Percentiles rank a stretch among this genome's conserved stretches.
Conservation (phyloP, 2,888 invertebrate genomes). For the Brachylomia viminalis region DNA sequence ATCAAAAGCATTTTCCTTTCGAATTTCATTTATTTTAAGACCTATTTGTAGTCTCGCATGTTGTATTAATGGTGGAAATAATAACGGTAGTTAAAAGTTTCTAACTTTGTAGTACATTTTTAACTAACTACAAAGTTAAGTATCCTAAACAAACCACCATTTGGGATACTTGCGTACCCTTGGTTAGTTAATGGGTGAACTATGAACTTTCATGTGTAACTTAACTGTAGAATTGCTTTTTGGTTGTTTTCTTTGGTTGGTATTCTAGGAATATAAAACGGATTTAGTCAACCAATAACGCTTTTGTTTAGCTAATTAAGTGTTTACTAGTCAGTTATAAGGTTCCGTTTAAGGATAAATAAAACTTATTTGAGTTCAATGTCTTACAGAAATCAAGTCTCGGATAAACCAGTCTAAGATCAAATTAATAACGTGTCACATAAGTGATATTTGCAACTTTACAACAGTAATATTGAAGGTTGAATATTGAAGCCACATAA, state of each 20-base stretch:
- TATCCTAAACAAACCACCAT: conserved; percentile 31
- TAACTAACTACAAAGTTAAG: conserved; percentile 11
- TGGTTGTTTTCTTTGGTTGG: not conserved
- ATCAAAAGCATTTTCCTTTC: not conserved
- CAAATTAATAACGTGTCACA: too few species aligned
- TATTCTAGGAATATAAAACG: not conserved
- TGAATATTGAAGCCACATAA: not conserved
- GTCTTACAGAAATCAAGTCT: not conserved
- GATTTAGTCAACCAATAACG: not conserved
- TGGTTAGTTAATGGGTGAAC: conserved; percentile 13
- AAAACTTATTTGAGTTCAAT: not conserved
- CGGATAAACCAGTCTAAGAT: not conserved
- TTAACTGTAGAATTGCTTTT: not conserved
- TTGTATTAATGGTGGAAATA: too few species aligned
- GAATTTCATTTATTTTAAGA: not conserved
- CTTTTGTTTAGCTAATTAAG: too few species aligned
- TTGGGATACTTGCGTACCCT: conserved; percentile 10
- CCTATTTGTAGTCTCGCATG: not conserved
- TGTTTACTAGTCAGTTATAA: not conserved
- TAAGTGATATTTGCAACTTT: too few species aligned
- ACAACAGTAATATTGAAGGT: not conserved
- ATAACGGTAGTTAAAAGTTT: not conserved
- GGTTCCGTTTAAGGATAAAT: not conserved
- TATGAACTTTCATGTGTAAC: not conserved
- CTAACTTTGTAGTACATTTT: conserved; percentile 6